Conservation (phyloP, 2,797 vertebrate species). For the Lophotriccus pileatus region DNA sequence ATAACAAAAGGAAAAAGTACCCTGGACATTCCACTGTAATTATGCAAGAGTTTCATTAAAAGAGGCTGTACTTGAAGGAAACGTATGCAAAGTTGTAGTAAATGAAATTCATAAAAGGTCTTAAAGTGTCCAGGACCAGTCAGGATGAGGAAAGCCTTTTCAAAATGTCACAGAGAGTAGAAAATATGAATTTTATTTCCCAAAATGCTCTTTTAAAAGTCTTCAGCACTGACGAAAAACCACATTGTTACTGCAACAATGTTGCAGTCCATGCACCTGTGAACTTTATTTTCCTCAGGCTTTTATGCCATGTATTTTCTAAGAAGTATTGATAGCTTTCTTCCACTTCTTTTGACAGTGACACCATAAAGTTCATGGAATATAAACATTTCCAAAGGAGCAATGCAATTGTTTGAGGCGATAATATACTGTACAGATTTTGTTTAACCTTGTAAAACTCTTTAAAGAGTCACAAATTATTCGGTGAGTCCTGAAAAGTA, state of each 20-base stretch:
- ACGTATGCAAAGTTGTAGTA: not conserved
- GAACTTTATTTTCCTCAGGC: slow-evolving; percentile 25
- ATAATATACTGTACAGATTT: not conserved
- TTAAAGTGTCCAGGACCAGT: not conserved
- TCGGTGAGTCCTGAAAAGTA: not conserved
- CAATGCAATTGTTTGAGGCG: not conserved
- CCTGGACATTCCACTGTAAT: not conserved
- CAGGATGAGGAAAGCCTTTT: not conserved
- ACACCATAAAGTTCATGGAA: not conserved
- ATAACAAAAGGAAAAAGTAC: not conserved
- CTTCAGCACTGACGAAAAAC: not conserved
- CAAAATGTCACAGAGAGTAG: not conserved
- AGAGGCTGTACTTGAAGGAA: slow-evolving; percentile 7
- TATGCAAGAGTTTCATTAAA: slow-evolving; percentile 15
- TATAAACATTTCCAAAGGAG: slow-evolving; percentile 16
- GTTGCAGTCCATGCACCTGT: not conserved
- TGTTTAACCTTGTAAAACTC: slow-evolving; percentile 27
- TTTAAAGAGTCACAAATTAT: slow-evolving; percentile 37
- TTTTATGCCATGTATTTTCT: slow-evolving; percentile 2
- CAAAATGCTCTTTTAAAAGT: not conserved
- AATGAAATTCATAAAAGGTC: slow-evolving; percentile 5
- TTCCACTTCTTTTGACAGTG: slow-evolving; percentile 10
- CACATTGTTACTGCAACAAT: not conserved
- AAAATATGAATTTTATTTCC: not conserved
- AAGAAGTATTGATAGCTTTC: slow-evolving; percentile 19